Evolutionary conservation across 2,797 vertebrate genomes (phyloP).

Genomic region (Eupleurogrammus muticus): DNA sequence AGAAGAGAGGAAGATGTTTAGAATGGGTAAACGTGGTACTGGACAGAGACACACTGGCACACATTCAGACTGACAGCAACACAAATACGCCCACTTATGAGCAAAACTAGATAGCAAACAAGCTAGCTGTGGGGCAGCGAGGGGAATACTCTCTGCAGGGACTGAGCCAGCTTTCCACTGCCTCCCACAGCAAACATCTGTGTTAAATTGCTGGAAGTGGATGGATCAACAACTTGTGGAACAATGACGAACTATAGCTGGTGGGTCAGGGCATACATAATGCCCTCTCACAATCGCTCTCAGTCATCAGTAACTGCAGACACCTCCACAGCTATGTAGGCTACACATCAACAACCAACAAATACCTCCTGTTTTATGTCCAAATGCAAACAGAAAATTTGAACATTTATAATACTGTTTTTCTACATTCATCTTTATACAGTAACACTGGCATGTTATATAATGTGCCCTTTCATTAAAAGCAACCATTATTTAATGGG

Average conservation of each 20-base stretch:
- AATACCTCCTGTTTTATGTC: conserved; percentile 32
- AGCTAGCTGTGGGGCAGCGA: conserved; percentile 29
- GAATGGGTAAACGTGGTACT: conserved; percentile 1
- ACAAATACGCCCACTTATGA: conserved; percentile 39
- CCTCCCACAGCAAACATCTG: conserved; percentile 63
- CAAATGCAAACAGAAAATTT: conserved; percentile 28
- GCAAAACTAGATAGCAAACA: conserved; percentile 45
- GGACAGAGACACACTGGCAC: conserved; percentile 20
- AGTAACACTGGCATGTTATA: neutral
- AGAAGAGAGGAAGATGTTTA: conserved; percentile 7
- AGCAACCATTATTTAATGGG: neutral
- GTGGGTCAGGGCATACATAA: conserved; percentile 55
- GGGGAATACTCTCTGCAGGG: conserved; percentile 30
- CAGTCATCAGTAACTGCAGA: conserved; percentile 43
- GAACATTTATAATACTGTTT: conserved; percentile 5
- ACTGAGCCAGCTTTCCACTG: conserved; percentile 50
- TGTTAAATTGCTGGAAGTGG: conserved; percentile 49
- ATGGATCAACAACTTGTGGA: conserved; percentile 51
- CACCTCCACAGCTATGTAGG: conserved; percentile 57
- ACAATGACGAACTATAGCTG: conserved; percentile 57
- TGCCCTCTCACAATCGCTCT: conserved; percentile 56
- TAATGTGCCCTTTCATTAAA: neutral
- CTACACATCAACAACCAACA: conserved; percentile 31
- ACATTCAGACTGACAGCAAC: conserved; percentile 29
- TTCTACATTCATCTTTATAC: conserved; percentile 11